Percentiles rank a stretch among this genome's conserved stretches.
phyloP scores from a whole-genome alignment of 2,113 vertebrate species.

The Larimichthys polyactis region DNA sequence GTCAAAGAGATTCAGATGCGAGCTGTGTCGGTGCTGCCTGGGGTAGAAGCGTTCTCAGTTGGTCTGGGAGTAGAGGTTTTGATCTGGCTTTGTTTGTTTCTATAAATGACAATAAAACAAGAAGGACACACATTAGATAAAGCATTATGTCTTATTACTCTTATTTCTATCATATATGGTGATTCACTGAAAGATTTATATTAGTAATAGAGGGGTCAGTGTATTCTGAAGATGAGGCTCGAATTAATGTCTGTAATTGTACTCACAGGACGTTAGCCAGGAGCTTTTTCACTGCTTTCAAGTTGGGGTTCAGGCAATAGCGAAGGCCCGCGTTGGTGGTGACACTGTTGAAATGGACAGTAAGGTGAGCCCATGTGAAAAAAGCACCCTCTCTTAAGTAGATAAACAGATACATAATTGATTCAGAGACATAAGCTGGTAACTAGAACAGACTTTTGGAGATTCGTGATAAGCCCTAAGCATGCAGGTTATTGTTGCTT shows the following conservation, averaged over 20 bases:
- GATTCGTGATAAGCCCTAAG: too few relatives aligned
- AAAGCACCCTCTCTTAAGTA: neutral
- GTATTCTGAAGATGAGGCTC: neutral
- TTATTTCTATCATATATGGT: neutral
- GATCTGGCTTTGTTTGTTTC: neutral
- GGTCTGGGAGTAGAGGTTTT: neutral
- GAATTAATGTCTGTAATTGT: neutral
- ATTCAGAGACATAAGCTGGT: too few relatives aligned
- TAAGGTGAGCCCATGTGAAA: neutral
- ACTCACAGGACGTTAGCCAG: conserved; percentile 69
- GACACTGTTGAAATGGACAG: conserved; percentile 63
- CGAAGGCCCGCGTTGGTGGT: conserved; percentile 25
- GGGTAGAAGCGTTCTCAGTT: neutral
- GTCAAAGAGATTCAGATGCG: conserved; percentile 10
- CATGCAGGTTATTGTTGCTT: neutral
- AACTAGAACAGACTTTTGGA: too few relatives aligned
- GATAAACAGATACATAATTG: neutral
- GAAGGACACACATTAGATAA: conserved; percentile 20
- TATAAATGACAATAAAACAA: conserved; percentile 18
- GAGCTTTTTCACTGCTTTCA: neutral
- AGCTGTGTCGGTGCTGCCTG: neutral
- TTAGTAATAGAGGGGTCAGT: neutral
- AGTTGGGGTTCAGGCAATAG: conserved; percentile 69
- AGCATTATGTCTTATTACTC: neutral
- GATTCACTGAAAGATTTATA: neutral